Evolutionary conservation across 2,113 vertebrate species (phyloP).

Genomic region (Cnemophilus loriae): DNA sequence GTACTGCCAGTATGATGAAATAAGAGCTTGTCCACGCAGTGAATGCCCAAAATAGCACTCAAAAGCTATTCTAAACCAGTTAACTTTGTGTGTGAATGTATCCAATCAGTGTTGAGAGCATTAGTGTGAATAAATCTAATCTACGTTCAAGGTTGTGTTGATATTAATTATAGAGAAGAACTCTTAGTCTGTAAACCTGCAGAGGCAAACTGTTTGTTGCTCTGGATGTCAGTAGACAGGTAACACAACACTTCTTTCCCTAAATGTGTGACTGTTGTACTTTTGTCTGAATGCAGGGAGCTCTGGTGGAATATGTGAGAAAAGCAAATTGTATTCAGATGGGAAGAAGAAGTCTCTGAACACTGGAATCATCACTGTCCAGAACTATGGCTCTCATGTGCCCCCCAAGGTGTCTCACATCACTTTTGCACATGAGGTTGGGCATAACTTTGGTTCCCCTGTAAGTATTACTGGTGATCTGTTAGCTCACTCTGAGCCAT

Average conservation of each 20-base stretch:
- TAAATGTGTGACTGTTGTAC: background rate
- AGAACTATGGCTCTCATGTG: conserved; percentile 97
- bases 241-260: background rate
- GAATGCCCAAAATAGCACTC: background rate
- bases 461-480: conserved; percentile 75
- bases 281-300: conserved; percentile 77
- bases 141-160: background rate
- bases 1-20: background rate
- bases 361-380: conserved; percentile 98
- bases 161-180: background rate
- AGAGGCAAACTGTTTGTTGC: background rate
- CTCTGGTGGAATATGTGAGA: conserved; percentile 97
- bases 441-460: conserved; percentile 97
- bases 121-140: background rate
- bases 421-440: conserved; percentile 97
- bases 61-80: background rate
- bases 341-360: conserved; percentile 95
- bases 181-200: background rate
- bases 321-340: conserved; percentile 89
- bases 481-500: background rate
- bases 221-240: background rate
- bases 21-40: background rate
- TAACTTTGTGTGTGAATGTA: background rate
- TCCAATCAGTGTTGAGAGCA: background rate
- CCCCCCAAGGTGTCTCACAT: conserved; percentile 98